Base-by-base conservation (phyloP, 35 echinoderm and acorn worm genomes). In the Anneissia japonica region DNA sequence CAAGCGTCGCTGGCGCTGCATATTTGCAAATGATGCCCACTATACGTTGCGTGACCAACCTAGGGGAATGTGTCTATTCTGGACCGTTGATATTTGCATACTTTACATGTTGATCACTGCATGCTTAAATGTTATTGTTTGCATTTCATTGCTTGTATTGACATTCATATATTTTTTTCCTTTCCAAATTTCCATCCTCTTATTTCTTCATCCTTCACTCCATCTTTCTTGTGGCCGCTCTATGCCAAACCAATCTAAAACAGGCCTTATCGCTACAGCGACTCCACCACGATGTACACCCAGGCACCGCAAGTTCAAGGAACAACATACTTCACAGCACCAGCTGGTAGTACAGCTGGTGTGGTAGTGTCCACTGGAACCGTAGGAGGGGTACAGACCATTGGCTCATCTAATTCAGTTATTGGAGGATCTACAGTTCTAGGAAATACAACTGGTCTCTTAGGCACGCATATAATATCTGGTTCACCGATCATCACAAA, bases 181-280 rank as follows among this genome's bases (percentile, higher is more conserved):
- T 64, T 64, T 64, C 51, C 51, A 64, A 45, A 45, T 45, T 45
- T 64, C 21, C 51, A 12, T 23, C 19, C 19, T 64, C 6, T 64
- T n/a, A n/a, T n/a, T n/a, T 16, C 51, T 64, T 26, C 51, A 64
- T 64, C 51, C 26, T 64, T 64, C 51, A 64, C 51, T 64, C 5
- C 51, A 64, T 64, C 51, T 64, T 64, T 64, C 9, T 64, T 64
- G 40, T 45, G 51, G 51, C 51, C 51, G 26, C 26, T 64, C 51
- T 64, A 19, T 64, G 51, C 51, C 51, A 28, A 64, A 75, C 33
- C 34, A 32, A 73, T 81, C 73, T 94, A 77, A 97, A 78, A 87
- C 92, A 99, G 96, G 96, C 82, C 96, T 89, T 99, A 99, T 90
- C 92, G 92, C 94, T 99, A 99, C 96, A 99, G 96, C 84, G 96